Conservation (phyloP, 1,140 invertebrate genomes). For the Nixonia krombeini region DNA sequence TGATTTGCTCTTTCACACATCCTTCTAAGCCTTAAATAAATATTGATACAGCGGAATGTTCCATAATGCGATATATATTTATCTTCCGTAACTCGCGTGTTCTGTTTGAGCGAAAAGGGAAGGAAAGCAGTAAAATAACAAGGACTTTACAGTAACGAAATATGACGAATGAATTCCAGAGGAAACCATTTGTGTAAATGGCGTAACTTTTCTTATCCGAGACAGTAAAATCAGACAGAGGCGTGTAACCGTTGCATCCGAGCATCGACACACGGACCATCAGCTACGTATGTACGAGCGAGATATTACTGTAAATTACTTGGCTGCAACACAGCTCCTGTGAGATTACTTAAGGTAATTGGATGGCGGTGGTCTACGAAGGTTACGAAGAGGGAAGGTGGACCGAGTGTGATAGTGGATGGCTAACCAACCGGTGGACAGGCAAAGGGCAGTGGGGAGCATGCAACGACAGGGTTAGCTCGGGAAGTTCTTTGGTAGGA, state of each 20-base stretch:
- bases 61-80: too few relatives aligned
- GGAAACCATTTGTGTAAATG: too few relatives aligned
- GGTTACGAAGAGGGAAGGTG: background rate
- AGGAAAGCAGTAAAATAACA: too few relatives aligned
- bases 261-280: constrained; percentile 5
- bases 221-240: constrained; percentile 2
- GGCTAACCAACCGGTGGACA: background rate
- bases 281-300: constrained; percentile 7
- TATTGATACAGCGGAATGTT: too few relatives aligned
- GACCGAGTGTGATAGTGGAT: background rate
- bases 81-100: too few relatives aligned
- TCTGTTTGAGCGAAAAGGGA: too few relatives aligned
- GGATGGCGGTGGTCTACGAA: constrained; percentile 37
- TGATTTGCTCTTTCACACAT: too few relatives aligned
- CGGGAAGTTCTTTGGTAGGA: constrained; percentile 6
- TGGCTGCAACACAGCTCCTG: constrained; percentile 19
- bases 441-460: too few relatives aligned
- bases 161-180: too few relatives aligned
- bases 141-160: too few relatives aligned
- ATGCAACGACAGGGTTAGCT: background rate
- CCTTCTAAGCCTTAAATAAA: too few relatives aligned
- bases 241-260: constrained; percentile 24
- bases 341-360: constrained; percentile 62
- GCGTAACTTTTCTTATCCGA: too few relatives aligned
- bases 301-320: constrained; percentile 54